phyloP scores from a whole-genome alignment of 2,888 invertebrate species.

The Drosophila niveifrons region DNA sequence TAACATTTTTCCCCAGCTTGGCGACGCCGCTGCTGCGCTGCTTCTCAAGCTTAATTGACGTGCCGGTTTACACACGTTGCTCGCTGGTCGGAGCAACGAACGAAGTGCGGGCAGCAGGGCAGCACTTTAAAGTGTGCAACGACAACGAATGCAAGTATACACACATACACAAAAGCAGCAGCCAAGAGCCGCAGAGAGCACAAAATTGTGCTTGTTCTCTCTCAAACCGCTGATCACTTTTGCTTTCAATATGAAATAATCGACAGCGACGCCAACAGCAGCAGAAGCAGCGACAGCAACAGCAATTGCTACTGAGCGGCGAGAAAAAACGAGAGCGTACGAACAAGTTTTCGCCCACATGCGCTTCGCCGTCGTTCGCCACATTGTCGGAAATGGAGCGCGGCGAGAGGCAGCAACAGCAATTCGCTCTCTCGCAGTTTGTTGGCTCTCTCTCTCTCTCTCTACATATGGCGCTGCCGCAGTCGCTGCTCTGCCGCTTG shows the following conservation, averaged over 20 bases:
- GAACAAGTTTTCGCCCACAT: constrained; percentile 79
- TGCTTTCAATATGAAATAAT: constrained; percentile 85
- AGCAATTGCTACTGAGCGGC: constrained; percentile 22
- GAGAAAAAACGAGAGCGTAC: constrained; percentile 57
- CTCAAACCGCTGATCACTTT: constrained; percentile 81
- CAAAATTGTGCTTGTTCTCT: constrained; percentile 36
- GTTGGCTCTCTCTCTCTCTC: background rate
- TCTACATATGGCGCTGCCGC: constrained; percentile 23
- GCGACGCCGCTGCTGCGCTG: constrained; percentile 67
- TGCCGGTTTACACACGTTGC: constrained; percentile 63
- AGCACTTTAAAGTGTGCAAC: constrained; percentile 47
- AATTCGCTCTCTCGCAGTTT: constrained; percentile 10
- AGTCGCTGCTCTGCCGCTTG: constrained; percentile 36
- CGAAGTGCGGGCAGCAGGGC: constrained; percentile 31
- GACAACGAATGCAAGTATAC: constrained; percentile 49
- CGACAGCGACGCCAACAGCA: constrained; percentile 43
- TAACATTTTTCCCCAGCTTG: constrained; percentile 81
- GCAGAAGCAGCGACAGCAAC: constrained; percentile 11
- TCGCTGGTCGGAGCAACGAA: constrained; percentile 36
- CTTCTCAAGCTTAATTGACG: constrained; percentile 78
- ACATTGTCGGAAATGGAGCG: constrained; percentile 54
- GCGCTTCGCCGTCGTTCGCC: constrained; percentile 38
- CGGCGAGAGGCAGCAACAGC: constrained; percentile 33
- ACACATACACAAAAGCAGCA: constrained; percentile 35
- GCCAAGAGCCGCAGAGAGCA: constrained; percentile 37